These are phyloP conservation scores for Prenolepis imparis DNA, from an alignment of 2,888 invertebrate genomes.

Conservation along the genomic window DNA sequence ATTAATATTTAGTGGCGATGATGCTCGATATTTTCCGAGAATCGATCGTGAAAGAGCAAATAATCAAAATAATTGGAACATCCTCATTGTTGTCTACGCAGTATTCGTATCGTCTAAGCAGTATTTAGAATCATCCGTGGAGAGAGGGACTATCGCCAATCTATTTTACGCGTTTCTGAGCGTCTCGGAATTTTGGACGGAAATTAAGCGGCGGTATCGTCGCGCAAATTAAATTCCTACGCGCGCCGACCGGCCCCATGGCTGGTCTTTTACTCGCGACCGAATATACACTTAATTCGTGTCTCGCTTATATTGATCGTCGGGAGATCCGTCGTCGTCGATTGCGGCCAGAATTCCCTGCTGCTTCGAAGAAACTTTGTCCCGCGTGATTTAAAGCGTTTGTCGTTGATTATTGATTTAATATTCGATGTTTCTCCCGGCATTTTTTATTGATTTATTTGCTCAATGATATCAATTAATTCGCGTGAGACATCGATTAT, in stretches of 20 bases:
- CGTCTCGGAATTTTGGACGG: conserved; percentile 45
- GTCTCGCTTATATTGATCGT: conserved; percentile 33
- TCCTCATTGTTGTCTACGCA: background rate
- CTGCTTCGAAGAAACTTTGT: background rate
- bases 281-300: conserved; percentile 42
- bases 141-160: conserved; percentile 19
- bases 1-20: conserved; percentile 17
- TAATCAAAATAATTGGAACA: conserved; percentile 33
- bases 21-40: conserved; percentile 28
- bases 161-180: conserved; percentile 48
- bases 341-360: conserved; percentile 28
- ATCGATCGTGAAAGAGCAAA: conserved; percentile 18
- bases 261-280: conserved; percentile 6
- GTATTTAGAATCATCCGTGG: conserved; percentile 31
- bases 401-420: conserved; percentile 2
- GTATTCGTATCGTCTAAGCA: conserved; percentile 8
- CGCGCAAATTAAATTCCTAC: conserved; percentile 48
- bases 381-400: conserved; percentile 23
- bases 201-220: conserved; percentile 43
- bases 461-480: background rate
- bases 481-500: background rate
- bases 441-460: background rate
- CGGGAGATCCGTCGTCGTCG: conserved; percentile 3
- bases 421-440: conserved; percentile 11
- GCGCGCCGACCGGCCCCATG: conserved; percentile 8